Conservation (phyloP, 1,140 invertebrate genomes). For the Drosophila orosa region DNA sequence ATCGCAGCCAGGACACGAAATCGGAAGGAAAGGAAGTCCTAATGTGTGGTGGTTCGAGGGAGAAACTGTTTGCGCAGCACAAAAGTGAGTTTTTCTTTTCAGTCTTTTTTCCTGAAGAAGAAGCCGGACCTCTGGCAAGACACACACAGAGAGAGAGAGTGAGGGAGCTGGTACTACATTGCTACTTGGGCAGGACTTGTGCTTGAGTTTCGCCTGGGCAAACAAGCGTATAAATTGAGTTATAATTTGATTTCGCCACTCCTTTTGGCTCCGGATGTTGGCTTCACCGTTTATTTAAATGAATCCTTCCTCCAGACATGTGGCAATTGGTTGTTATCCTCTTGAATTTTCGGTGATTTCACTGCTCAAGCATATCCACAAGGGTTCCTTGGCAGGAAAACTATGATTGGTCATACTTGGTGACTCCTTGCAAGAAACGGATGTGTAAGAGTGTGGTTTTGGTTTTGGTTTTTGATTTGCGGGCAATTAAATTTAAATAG, state of each 20-base stretch:
- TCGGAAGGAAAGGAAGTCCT: conserved; percentile 54
- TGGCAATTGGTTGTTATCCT: conserved; percentile 61
- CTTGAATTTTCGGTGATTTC: conserved; percentile 26
- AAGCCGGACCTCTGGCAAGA: conserved; percentile 46
- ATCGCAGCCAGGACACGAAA: conserved; percentile 65
- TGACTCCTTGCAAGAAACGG: conserved; percentile 6
- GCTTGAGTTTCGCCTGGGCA: conserved; percentile 53
- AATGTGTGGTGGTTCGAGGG: conserved; percentile 32
- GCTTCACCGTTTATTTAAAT: conserved; percentile 65
- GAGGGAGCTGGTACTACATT: too few relatives aligned
- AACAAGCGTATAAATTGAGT: conserved; percentile 77
- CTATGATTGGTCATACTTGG: conserved; percentile 30
- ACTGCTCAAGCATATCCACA: conserved; percentile 24
- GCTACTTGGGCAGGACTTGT: conserved; percentile 46
- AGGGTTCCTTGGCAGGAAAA: conserved; percentile 15
- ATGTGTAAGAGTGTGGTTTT: conserved; percentile 8
- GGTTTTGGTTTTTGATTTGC: background rate
- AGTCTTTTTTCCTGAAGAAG: conserved; percentile 1
- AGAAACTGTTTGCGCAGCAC: conserved; percentile 63
- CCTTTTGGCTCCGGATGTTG: conserved; percentile 38
- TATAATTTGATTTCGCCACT: conserved; percentile 61
- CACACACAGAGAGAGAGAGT: background rate
- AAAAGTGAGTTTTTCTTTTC: conserved; percentile 57
- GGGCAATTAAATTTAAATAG: conserved; percentile 13
- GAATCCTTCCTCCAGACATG: conserved; percentile 55